Evolutionary conservation across 2,113 vertebrate genomes (phyloP), one percentile per base, ranked within the genome.

Genomic region (Gasterosteus aculeatus): DNA sequence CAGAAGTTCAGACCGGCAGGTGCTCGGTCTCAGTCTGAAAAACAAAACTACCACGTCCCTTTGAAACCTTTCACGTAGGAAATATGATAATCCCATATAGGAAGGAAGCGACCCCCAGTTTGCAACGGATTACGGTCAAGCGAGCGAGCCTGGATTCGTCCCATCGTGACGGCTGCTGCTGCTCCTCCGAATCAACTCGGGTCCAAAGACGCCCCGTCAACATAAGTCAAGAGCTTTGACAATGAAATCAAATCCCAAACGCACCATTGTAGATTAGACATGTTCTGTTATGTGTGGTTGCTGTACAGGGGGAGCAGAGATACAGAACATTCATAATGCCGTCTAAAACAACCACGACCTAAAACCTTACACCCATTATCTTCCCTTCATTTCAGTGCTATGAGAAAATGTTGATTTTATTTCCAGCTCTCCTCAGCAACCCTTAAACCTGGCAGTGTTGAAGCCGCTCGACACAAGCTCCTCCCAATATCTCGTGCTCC

Each of bases 1-100:
- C 78, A 68, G 80, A 77, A 47, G 72, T 77, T 78, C 5, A 47
- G 67, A 73, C 65, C 80, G 72, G 76, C 79, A 80, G 69, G 58
- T 75, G 76, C 65, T 78, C 61, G 57, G 67, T 67, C 76, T 10
- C n/a, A 33, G 51, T 47, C 53, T 22, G 15, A 51, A 49, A 60
- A 7, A 39, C 29, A 57, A 78, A 38, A 9, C 53, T 26, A 31
- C 56, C 63, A 72, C 59, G 38, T 26, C 61, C 10, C 19, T 72
- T 66, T 83, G 73, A 67, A 80, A 77, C 57, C 59, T 42, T 65
- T 64, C 44, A 42, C 35, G 39, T 54, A 65, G 77, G 47, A 51
- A 67, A 72, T 6, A 22, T 1, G 51, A 69, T 64, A 31, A 60
- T 77, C 64, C 78, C n/a, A 51, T 47, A 31, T 1, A 56, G 22